These are phyloP conservation scores for Oreocharis arfaki DNA, from an alignment of 2,113 vertebrate species.

Conservation along the genomic window DNA sequence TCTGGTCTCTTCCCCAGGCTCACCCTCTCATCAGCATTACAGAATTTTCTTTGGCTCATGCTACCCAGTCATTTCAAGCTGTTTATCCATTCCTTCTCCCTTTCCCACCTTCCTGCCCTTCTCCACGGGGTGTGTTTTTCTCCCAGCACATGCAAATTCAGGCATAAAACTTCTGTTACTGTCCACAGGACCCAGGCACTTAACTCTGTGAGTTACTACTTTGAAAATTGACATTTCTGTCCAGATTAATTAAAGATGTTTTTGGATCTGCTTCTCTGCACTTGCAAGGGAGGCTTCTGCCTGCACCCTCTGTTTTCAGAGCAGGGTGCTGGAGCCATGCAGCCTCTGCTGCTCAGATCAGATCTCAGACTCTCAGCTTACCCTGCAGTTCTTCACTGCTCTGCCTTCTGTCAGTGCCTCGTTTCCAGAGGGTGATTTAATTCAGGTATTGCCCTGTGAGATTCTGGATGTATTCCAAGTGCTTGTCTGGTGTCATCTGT, in stretches of 20 bases:
- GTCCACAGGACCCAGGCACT: background rate
- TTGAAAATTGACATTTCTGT: background rate
- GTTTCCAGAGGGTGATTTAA: background rate
- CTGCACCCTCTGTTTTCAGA: background rate
- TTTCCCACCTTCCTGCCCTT: background rate
- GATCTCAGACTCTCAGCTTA: background rate
- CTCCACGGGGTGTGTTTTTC: background rate
- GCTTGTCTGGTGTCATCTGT: background rate
- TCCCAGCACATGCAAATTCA: background rate
- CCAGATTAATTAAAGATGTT: background rate
- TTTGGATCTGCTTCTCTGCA: background rate
- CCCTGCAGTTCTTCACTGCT: background rate
- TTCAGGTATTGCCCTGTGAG: background rate
- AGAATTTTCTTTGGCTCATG: background rate
- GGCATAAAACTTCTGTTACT: background rate
- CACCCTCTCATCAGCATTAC: background rate
- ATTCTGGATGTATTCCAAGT: background rate
- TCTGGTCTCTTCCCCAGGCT: background rate
- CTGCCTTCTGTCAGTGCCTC: background rate
- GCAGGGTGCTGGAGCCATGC: background rate
- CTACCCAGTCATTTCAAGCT: background rate
- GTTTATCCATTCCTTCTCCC: background rate
- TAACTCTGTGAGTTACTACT: background rate
- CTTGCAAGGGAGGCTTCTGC: background rate
- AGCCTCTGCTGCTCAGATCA: background rate